Percentiles rank a stretch among this genome's conserved stretches.
These are phyloP conservation scores for Lytechinus pictus DNA, from an alignment of 35 echinoderm and acorn worm species.

Conservation along the genomic window DNA sequence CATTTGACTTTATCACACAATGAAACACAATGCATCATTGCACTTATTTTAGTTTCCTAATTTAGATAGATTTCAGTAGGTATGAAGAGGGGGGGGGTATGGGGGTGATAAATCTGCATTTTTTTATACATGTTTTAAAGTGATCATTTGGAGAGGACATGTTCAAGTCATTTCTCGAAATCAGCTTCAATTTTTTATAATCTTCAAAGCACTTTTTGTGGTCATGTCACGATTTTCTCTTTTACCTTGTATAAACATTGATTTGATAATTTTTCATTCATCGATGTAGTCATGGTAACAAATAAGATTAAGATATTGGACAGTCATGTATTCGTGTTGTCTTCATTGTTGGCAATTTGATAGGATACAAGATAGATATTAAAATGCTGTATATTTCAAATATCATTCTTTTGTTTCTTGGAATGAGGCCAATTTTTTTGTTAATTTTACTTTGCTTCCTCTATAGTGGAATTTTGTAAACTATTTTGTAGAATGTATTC, in stretches of 20 bases:
- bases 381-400: neutral
- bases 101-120: neutral
- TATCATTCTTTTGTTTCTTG: neutral
- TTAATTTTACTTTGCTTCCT: slow-evolving; percentile 35
- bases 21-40: neutral
- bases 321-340: neutral
- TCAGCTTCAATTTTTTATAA: neutral
- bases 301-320: slow-evolving; percentile 26
- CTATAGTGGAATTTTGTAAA: slow-evolving; percentile 11
- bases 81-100: neutral
- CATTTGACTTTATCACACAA: neutral
- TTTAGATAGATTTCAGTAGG: neutral
- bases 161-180: neutral
- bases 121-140: neutral
- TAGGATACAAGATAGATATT: neutral
- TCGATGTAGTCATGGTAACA: neutral
- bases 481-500: slow-evolving; percentile 26
- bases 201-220: neutral
- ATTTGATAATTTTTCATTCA: slow-evolving; percentile 49
- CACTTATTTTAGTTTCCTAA: neutral
- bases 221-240: neutral
- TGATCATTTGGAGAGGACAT: neutral
- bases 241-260: slow-evolving; percentile 37
- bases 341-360: neutral
- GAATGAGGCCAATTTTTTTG: slow-evolving; percentile 8